Evolutionary conservation across 2,888 invertebrate species (phyloP).

Genomic region (Agrenia bidenticulata): DNA sequence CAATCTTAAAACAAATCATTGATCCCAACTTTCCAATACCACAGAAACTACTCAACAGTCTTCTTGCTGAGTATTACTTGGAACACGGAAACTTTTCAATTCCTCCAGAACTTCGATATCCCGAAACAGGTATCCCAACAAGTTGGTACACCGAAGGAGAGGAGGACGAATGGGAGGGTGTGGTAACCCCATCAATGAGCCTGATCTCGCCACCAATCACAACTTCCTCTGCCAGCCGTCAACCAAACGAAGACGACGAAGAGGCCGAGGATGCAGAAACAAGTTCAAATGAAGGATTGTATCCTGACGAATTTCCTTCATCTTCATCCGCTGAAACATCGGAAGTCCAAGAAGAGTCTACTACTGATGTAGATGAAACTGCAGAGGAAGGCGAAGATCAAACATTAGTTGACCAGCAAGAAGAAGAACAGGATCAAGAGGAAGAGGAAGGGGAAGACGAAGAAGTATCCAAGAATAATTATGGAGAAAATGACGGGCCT

Average conservation of each 20-base stretch:
- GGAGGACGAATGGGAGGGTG: constrained; percentile 1
- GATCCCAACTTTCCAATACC: constrained; percentile 30
- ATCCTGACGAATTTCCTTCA: too few species aligned
- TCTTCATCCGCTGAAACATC: too few species aligned
- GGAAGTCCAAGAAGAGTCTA: constrained; percentile 5
- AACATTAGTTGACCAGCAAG: constrained; percentile 77
- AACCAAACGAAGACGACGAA: constrained; percentile 56
- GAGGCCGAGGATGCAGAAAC: constrained; percentile 37
- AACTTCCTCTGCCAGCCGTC: neutral
- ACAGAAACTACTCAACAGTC: constrained; percentile 30
- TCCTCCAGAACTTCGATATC: constrained; percentile 28
- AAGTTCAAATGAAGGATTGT: too few species aligned
- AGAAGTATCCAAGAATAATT: too few species aligned
- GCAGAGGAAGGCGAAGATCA: constrained; percentile 63
- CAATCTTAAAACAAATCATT: constrained; percentile 27
- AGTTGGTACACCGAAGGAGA: constrained; percentile 22
- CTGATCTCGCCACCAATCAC: neutral
- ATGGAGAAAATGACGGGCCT: constrained; percentile 53
- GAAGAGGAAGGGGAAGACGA: constrained; percentile 53
- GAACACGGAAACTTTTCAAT: constrained; percentile 34
- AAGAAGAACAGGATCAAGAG: constrained; percentile 58
- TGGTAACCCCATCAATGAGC: neutral
- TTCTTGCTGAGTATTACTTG: constrained; percentile 36
- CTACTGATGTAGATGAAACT: constrained; percentile 58
- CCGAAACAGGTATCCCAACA: constrained; percentile 19